These are phyloP conservation scores for Onychostruthus taczanowskii DNA, from an alignment of 2,113 vertebrate genomes.

Conservation along the genomic window DNA sequence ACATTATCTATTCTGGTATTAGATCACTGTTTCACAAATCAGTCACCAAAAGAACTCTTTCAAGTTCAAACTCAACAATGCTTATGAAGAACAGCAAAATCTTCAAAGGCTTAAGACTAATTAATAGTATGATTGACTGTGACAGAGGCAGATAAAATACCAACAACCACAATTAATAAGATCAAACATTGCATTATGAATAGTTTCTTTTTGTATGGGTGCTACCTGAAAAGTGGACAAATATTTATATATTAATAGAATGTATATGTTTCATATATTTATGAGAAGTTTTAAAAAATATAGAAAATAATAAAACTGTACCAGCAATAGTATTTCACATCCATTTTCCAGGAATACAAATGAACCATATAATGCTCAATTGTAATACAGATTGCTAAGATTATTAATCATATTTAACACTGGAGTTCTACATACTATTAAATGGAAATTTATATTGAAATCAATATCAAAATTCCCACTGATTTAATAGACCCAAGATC, in stretches of 20 bases:
- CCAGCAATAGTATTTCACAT: neutral
- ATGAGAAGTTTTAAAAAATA: neutral
- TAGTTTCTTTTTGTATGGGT: neutral
- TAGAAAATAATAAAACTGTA: neutral
- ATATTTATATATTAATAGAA: neutral
- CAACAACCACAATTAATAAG: neutral
- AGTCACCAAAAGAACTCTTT: neutral
- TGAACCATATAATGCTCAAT: neutral
- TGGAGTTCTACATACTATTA: neutral
- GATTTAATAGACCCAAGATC: neutral
- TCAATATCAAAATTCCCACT: neutral
- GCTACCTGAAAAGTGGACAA: neutral
- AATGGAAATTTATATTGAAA: neutral
- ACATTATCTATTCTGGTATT: neutral
- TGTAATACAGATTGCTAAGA: neutral
- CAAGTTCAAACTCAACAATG: neutral
- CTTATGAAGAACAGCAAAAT: neutral
- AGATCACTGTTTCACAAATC: neutral
- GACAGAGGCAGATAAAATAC: neutral
- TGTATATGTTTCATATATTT: neutral
- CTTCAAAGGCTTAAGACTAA: neutral
- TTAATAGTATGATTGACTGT: neutral
- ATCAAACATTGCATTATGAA: neutral
- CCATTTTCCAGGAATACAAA: neutral
- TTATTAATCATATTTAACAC: neutral